Evolutionary conservation across 1,140 invertebrate genomes (phyloP).

Genomic region (Andrena cerasifolii): DNA sequence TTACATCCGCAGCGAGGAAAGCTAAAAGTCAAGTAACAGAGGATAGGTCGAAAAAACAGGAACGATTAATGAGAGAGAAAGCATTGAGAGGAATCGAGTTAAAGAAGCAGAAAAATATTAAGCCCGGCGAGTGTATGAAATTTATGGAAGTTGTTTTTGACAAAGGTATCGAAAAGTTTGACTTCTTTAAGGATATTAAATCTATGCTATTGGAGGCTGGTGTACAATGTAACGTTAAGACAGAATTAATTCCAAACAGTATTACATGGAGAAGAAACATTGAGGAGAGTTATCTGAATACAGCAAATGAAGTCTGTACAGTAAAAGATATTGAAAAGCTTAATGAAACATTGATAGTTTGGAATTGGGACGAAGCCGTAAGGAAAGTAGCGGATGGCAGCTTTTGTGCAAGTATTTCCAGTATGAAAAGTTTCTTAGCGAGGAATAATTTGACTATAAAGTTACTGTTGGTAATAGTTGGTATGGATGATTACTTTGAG

Average conservation of each 20-base stretch:
- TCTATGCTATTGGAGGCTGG: constrained; percentile 62
- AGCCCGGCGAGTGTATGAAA: constrained; percentile 84
- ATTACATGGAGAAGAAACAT: constrained; percentile 81
- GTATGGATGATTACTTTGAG: constrained; percentile 81
- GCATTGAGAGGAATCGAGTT: constrained; percentile 69
- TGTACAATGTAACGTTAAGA: constrained; percentile 70
- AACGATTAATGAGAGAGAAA: constrained; percentile 73
- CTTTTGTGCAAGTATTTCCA: constrained; percentile 71
- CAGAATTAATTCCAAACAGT: constrained; percentile 74
- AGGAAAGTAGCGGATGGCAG: constrained; percentile 70
- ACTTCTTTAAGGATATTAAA: constrained; percentile 71
- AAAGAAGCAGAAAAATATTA: constrained; percentile 74
- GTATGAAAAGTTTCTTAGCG: constrained; percentile 60
- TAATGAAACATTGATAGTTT: constrained; percentile 77
- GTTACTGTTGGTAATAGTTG: constrained; percentile 80
- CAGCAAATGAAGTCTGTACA: constrained; percentile 66
- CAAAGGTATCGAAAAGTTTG: constrained; percentile 69
- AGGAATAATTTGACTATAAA: constrained; percentile 76
- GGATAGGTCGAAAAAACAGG: constrained; percentile 68
- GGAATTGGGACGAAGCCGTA: constrained; percentile 77
- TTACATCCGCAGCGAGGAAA: constrained; percentile 18
- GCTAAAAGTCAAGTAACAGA: constrained; percentile 45
- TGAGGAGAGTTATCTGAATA: constrained; percentile 68
- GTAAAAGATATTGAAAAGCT: constrained; percentile 57
- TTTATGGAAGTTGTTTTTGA: constrained; percentile 82